These are phyloP conservation scores for Macrochelys suwanniensis DNA, from an alignment of 2,797 vertebrate species.

Conservation along the genomic window DNA sequence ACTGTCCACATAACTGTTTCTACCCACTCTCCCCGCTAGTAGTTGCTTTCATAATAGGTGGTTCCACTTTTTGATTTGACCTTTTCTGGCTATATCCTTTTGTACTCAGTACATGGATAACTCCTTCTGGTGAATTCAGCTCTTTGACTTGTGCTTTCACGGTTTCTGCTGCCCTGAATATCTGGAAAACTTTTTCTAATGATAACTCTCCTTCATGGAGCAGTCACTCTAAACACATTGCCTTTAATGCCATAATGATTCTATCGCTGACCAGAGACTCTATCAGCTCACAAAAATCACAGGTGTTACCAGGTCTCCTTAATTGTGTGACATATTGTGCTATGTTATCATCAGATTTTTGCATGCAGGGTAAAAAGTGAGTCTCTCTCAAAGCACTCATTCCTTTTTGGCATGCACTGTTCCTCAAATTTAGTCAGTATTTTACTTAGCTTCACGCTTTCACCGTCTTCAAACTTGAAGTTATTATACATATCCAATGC, in stretches of 20 bases:
- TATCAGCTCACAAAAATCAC: background rate
- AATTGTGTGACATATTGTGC: background rate
- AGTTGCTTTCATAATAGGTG: background rate
- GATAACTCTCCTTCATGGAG: background rate
- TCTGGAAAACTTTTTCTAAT: background rate
- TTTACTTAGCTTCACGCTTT: background rate
- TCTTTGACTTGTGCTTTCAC: background rate
- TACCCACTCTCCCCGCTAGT: background rate
- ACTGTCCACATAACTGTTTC: background rate
- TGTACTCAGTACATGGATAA: background rate
- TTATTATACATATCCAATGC: background rate
- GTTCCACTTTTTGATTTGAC: background rate
- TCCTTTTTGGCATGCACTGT: background rate
- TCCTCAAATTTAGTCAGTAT: background rate
- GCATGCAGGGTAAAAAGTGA: background rate
- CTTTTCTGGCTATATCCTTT: background rate
- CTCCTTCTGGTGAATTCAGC: background rate
- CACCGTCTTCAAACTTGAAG: background rate
- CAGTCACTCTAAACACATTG: background rate
- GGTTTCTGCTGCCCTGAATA: background rate
- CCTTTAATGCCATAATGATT: background rate
- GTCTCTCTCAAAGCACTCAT: background rate
- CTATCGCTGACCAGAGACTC: background rate
- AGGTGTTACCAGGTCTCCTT: background rate
- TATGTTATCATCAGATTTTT: background rate